Conservation (phyloP, 2,797 vertebrate genomes). For the Acanthurus tractus region DNA sequence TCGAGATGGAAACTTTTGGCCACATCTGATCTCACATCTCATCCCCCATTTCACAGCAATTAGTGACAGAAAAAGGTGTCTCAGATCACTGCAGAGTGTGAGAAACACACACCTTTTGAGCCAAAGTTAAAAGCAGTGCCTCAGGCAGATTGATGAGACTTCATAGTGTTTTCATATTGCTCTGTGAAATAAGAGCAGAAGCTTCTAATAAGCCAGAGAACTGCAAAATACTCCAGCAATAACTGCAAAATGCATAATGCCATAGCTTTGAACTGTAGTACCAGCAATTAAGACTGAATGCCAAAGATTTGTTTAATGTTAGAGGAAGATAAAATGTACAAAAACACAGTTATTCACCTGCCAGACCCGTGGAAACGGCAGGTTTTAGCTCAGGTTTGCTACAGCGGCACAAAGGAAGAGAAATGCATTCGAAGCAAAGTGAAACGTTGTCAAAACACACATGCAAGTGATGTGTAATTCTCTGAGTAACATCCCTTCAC, state of each 20-base stretch:
- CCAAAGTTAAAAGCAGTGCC: constrained; percentile 56
- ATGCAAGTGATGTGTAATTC: constrained; percentile 18
- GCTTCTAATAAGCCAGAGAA: constrained; percentile 20
- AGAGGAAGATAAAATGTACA: constrained; percentile 13
- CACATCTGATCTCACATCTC: constrained; percentile 43
- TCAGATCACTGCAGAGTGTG: constrained; percentile 42
- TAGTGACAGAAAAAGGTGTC: constrained; percentile 52
- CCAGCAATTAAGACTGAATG: background rate
- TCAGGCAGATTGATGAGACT: constrained; percentile 31
- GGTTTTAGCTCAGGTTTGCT: constrained; percentile 7
- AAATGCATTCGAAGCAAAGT: background rate
- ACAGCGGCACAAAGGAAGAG: constrained; percentile 15
- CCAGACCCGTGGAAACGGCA: constrained; percentile 2
- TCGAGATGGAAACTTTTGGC: constrained; percentile 20
- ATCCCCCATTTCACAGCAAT: constrained; percentile 49
- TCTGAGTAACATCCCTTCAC: background rate
- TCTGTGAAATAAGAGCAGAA: constrained; percentile 38
- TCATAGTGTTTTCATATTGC: constrained; percentile 27
- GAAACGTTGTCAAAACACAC: constrained; percentile 17
- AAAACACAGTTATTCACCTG: constrained; percentile 7
- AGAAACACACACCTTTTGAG: constrained; percentile 49
- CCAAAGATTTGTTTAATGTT: constrained; percentile 22
- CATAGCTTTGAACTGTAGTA: constrained; percentile 20
- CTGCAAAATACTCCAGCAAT: constrained; percentile 26
- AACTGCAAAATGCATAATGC: constrained; percentile 12